A percentile compares a stretch with the other conserved stretches of the same genome.
Conservation (phyloP, 2,888 invertebrate genomes). For the Merodon equestris region DNA sequence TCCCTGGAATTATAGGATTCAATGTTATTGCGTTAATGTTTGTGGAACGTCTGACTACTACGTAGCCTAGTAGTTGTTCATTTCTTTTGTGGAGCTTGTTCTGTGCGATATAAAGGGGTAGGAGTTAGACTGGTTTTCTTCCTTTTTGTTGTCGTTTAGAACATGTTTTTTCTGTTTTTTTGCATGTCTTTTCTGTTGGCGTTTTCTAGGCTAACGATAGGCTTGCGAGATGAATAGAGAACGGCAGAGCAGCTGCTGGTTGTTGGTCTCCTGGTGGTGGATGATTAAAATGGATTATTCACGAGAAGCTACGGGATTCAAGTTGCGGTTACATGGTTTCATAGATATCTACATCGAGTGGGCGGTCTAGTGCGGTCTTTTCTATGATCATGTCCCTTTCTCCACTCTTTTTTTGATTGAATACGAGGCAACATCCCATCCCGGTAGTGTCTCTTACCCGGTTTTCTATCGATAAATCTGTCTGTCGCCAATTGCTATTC, state of each 20-base stretch:
- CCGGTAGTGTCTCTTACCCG: no score
- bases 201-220: constrained; percentile 62
- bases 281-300: constrained; percentile 58
- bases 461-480: not conserved
- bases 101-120: constrained; percentile 30
- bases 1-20: constrained; percentile 64
- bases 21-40: constrained; percentile 69
- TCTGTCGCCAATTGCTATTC: no score
- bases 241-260: not conserved
- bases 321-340: no score
- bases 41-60: constrained; percentile 60
- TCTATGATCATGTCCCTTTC: no score
- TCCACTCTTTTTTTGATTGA: not conserved
- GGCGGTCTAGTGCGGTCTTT: no score
- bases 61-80: constrained; percentile 21
- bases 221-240: constrained; percentile 27
- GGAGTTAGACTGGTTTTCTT: constrained; percentile 52
- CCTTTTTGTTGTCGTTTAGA: not conserved
- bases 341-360: no score
- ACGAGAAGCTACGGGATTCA: constrained; percentile 19
- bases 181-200: not conserved
- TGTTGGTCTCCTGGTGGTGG: constrained; percentile 8
- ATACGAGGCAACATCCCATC: not conserved
- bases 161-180: constrained; percentile 6
- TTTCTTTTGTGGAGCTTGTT: constrained; percentile 31